Conservation (phyloP, 2,888 invertebrate species). For the Cerceris rybyensis region DNA sequence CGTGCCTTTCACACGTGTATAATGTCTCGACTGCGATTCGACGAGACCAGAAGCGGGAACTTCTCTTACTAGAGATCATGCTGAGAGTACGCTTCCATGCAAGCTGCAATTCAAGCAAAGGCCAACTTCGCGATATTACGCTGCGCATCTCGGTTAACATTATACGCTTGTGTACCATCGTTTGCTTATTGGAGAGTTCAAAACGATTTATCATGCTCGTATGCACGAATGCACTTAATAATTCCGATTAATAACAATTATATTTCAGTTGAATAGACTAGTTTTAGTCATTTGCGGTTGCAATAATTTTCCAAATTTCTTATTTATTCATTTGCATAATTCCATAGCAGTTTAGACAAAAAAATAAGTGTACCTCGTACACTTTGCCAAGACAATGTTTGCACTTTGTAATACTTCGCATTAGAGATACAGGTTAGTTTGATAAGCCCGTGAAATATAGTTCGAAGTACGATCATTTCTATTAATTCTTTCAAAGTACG, state of each 20-base stretch:
- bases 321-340: too few relatives aligned
- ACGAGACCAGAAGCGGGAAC: background rate
- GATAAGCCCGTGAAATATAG: conserved; percentile 12
- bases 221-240: too few relatives aligned
- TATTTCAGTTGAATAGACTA: too few relatives aligned
- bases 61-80: background rate
- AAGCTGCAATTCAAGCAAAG: conserved; percentile 3
- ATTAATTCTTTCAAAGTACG: background rate
- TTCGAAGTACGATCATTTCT: conserved; percentile 7
- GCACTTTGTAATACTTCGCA: background rate
- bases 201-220: too few relatives aligned
- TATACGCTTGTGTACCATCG: background rate
- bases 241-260: too few relatives aligned
- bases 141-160: background rate
- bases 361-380: too few relatives aligned
- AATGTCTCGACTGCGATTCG: background rate
- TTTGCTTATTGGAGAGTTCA: background rate
- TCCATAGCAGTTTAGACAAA: too few relatives aligned
- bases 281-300: too few relatives aligned
- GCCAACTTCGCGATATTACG: conserved; percentile 11
- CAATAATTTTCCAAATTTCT: too few relatives aligned
- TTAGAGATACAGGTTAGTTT: conserved; percentile 29
- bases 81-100: background rate
- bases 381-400: too few relatives aligned
- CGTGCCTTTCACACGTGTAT: background rate